Percentiles rank a stretch among this genome's conserved stretches.
These are phyloP conservation scores for Hyles vespertilio DNA, from an alignment of 1,140 invertebrate species.

Conservation along the genomic window DNA sequence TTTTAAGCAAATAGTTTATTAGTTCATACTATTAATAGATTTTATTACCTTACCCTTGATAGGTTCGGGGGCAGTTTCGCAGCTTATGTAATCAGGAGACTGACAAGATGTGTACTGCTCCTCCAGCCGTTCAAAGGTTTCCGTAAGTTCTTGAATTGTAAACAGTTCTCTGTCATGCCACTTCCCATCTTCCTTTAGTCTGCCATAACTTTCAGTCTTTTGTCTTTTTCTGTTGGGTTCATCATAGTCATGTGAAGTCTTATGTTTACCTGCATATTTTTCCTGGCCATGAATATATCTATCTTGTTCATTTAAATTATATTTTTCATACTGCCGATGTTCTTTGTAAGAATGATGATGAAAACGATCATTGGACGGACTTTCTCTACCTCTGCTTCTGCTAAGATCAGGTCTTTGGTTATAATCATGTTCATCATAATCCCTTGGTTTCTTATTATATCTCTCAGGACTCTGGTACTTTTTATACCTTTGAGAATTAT, in stretches of 20 bases:
- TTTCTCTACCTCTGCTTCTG: conserved; percentile 28
- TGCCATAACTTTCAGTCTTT: conserved; percentile 27
- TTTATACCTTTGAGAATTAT: conserved; percentile 24
- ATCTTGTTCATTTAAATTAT: conserved; percentile 23
- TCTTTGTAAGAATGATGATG: conserved; percentile 32
- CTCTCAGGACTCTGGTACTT: conserved; percentile 33
- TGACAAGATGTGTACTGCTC: conserved; percentile 30
- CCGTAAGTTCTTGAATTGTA: background rate
- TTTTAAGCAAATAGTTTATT: conserved; percentile 2
- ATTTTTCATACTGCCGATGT: conserved; percentile 23
- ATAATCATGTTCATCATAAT: conserved; percentile 21
- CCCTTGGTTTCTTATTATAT: conserved; percentile 18
- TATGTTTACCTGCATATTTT: conserved; percentile 32
- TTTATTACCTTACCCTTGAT: conserved; percentile 39
- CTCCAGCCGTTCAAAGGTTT: conserved; percentile 11
- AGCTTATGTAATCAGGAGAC: conserved; percentile 42
- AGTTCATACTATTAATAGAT: conserved; percentile 2
- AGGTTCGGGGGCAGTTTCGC: conserved; percentile 26
- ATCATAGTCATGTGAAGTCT: conserved; percentile 26
- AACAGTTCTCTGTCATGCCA: conserved; percentile 8
- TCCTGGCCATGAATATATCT: conserved; percentile 22
- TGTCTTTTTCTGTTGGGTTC: conserved; percentile 35
- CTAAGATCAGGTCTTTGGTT: conserved; percentile 17
- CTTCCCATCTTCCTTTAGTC: conserved; percentile 9
- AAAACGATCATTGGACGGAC: conserved; percentile 37